Percentiles rank a stretch among this genome's conserved stretches.
phyloP scores from a whole-genome alignment of 2,888 invertebrate genomes.

The Junonia oenone region DNA sequence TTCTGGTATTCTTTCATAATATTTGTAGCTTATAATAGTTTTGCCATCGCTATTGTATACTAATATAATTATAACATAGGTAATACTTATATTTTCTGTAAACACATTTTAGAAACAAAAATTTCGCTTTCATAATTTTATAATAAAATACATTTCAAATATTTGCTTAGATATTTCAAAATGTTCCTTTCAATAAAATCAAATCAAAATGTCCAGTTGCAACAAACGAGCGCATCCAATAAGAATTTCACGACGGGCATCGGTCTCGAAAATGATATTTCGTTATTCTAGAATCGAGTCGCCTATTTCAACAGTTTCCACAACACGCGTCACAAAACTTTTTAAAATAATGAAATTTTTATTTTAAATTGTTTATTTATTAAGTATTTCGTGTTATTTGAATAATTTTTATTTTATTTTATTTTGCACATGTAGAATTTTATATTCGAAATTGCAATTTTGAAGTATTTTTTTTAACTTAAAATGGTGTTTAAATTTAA shows the following conservation, averaged over 20 bases:
- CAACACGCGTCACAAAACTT: not conserved
- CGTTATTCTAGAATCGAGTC: constrained; percentile 16
- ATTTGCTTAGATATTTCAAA: constrained; percentile 34
- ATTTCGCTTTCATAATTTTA: not conserved
- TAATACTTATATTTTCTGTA: too few species aligned
- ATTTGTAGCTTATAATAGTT: too few species aligned
- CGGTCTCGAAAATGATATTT: constrained; percentile 20
- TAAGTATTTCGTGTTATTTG: not conserved
- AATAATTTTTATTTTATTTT: too few species aligned
- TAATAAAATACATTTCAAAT: constrained; percentile 29
- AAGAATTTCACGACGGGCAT: constrained; percentile 15
- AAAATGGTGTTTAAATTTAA: too few species aligned
- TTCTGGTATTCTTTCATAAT: too few species aligned
- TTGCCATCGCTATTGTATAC: too few species aligned
- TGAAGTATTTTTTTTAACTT: too few species aligned
- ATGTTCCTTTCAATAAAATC: constrained; percentile 20
- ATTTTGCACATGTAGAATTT: too few species aligned
- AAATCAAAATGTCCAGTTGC: constrained; percentile 24
- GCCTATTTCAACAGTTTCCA: constrained; percentile 12
- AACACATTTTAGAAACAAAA: too few species aligned
- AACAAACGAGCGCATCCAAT: constrained; percentile 24
- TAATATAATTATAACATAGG: too few species aligned
- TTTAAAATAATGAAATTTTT: not conserved
- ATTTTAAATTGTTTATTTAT: not conserved
- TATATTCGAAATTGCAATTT: too few species aligned